Evolutionary conservation across 2,888 invertebrate genomes (phyloP).

Genomic region (Sclerodermus sp.): DNA sequence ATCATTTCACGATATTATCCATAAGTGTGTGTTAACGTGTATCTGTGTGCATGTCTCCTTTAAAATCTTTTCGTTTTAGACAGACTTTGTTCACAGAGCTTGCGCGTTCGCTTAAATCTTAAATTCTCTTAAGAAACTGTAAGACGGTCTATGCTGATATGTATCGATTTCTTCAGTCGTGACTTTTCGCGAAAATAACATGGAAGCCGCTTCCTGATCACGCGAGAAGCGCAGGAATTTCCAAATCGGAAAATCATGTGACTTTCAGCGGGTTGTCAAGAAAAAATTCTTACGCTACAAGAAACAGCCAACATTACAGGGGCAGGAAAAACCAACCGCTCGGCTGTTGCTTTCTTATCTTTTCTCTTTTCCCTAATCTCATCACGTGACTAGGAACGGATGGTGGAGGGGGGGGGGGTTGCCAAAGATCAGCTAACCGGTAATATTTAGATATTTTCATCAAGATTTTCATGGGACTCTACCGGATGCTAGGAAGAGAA

Average conservation of each 20-base stretch:
- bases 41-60: constrained; percentile 12
- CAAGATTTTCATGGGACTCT: no score
- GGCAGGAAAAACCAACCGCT: no score
- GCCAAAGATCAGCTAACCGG: no score
- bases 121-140: constrained; percentile 12
- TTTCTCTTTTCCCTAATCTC: background rate
- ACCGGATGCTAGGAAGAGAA: no score
- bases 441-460: no score
- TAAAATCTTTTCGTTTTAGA: constrained; percentile 8
- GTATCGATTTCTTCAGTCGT: constrained; percentile 31
- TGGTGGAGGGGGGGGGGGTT: no score
- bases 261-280: background rate
- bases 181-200: constrained; percentile 11
- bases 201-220: constrained; percentile 14
- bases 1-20: no score
- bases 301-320: no score
- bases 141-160: constrained; percentile 27
- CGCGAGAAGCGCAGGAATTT: no score
- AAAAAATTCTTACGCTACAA: background rate
- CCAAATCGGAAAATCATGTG: background rate
- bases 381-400: no score
- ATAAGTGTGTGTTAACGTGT: no score
- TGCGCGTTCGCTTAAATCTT: constrained; percentile 22
- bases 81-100: constrained; percentile 19
- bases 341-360: background rate